Base-by-base conservation (phyloP, 1,140 invertebrate genomes). In the Plutomurus gul region DNA sequence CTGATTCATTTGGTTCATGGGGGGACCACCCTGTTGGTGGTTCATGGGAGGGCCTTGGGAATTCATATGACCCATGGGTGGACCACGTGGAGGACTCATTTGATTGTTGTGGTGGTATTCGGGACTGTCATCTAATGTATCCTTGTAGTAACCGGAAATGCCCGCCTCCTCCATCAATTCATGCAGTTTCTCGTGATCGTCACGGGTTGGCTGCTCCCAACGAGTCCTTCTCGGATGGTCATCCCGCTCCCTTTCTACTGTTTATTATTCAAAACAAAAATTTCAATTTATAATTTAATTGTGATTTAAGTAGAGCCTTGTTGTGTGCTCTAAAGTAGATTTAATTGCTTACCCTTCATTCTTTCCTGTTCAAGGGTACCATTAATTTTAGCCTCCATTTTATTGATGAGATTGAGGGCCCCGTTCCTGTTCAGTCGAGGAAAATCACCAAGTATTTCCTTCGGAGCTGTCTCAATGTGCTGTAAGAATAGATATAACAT, bases 381-480 rank as follows among this genome's bases (percentile, higher is more conserved):
- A 39, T 78, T 77, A 4, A 73, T 46, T 27, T 77, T 81, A 0
- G 65, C 76, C 27, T 82, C 80, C 79, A 80, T 82, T 65, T 84
- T 79, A 71, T 81, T 82, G 4, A 84, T 84, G 22, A 84, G 43
- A 82, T 83, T 80, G 65, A 84, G 75, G 40, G 93, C 93, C 80
- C 91, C 90, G 84, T 94, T 91, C 81, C 94, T 89, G 84, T 91
- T 92, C 80, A 95, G 87, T 79, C 94, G 88, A 49, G 94, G 94
- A 84, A 95, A 95, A 85, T 95, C 93, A 6, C 94, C 94, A 18
- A 95, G 88, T 83, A 96, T 95, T 86, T 95, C 94, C 85, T 95
- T 95, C 0, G 94, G 94, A 1, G 94, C 94, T 18, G 94, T 94
- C 88, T 95, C 94, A 84, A 96, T 91, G 85, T 96, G 94, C 88